phyloP scores from a whole-genome alignment of 2,888 invertebrate species.

The Mimumesa dahlbomi region DNA sequence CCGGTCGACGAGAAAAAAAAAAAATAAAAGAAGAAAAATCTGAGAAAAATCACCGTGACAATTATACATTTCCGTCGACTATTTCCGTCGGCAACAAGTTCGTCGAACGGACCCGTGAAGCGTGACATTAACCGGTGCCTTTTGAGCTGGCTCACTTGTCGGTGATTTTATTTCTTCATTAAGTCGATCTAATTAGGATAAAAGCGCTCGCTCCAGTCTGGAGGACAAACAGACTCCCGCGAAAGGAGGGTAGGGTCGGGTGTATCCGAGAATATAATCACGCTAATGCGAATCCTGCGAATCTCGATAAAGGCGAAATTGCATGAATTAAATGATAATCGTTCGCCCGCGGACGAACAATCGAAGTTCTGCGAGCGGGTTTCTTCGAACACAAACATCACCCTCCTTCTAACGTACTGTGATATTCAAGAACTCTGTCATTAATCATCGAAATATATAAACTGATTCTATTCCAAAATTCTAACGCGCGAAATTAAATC shows the following conservation, averaged over 20 bases:
- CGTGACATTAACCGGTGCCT: slow-evolving; percentile 1
- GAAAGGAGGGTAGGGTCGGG: slow-evolving; percentile 29
- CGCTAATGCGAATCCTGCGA: slow-evolving; percentile 47
- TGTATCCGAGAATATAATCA: slow-evolving; percentile 52
- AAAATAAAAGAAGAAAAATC: background rate
- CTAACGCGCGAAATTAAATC: no score
- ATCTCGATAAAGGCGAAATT: slow-evolving; percentile 42
- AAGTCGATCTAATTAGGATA: slow-evolving; percentile 55
- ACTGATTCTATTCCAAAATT: no score
- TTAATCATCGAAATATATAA: no score
- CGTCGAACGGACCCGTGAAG: background rate
- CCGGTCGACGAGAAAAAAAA: background rate
- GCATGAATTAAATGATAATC: slow-evolving; percentile 21
- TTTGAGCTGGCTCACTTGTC: slow-evolving; percentile 16
- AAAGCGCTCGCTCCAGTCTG: slow-evolving; percentile 41
- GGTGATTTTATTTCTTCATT: slow-evolving; percentile 54
- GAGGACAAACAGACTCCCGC: slow-evolving; percentile 44
- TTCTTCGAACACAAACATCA: no score
- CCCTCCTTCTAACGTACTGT: no score
- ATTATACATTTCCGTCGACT: background rate
- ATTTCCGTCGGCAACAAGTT: slow-evolving; percentile 19
- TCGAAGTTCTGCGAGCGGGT: no score
- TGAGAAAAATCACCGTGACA: background rate
- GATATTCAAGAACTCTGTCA: no score
- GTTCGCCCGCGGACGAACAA: background rate